phyloP scores from a whole-genome alignment of 1,140 invertebrate species.

The Drosophila kurseongensis region DNA sequence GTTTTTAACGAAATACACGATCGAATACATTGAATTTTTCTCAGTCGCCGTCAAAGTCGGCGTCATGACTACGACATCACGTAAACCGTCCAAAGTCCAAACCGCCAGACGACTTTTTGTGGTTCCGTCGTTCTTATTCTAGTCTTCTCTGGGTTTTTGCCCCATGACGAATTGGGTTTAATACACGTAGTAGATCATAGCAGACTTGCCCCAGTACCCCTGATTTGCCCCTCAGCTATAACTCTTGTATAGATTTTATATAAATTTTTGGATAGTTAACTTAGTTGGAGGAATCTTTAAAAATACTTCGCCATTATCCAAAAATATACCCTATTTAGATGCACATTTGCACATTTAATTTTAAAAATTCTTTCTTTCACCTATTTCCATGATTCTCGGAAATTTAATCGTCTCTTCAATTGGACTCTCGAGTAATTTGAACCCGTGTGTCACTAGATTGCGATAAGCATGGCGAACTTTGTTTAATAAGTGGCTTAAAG shows the following conservation, averaged over 20 bases:
- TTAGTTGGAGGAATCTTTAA: too few species aligned
- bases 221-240: not conserved
- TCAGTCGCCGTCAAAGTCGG: conserved; percentile 14
- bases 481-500: conserved; percentile 46
- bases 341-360: too few species aligned
- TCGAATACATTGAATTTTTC: conserved; percentile 48
- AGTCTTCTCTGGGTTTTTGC: conserved; percentile 33
- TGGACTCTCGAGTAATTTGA: conserved; percentile 22
- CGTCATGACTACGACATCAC: conserved; percentile 48
- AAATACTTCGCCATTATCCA: too few species aligned
- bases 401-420: conserved; percentile 10
- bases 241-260: not conserved
- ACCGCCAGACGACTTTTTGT: conserved; percentile 45
- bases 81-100: conserved; percentile 68
- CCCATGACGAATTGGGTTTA: conserved; percentile 56
- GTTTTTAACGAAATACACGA: conserved; percentile 32
- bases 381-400: conserved; percentile 11
- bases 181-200: conserved; percentile 20
- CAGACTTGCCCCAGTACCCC: conserved; percentile 3
- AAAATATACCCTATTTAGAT: too few species aligned
- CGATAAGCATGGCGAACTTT: conserved; percentile 42
- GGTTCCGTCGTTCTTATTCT: conserved; percentile 6
- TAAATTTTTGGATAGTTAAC: not conserved
- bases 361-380: not conserved
- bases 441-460: conserved; percentile 40